Evolutionary conservation across 2,113 vertebrate genomes (phyloP).

Genomic region (Macaca nemestrina): DNA sequence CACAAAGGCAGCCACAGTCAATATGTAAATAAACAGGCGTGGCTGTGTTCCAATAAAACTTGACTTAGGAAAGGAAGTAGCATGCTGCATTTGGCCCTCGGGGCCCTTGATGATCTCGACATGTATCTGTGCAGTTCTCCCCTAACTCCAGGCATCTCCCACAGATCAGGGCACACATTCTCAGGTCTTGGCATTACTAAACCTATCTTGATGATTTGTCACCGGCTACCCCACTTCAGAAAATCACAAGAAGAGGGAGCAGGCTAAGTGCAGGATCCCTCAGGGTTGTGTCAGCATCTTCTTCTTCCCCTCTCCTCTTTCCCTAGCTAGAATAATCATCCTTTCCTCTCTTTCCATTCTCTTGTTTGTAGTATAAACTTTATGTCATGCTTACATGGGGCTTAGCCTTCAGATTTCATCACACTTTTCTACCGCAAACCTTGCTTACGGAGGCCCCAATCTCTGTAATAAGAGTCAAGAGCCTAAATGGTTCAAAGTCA

Average conservation of each 20-base stretch:
- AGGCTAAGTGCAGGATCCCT: neutral
- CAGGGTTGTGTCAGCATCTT: neutral
- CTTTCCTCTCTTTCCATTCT: neutral
- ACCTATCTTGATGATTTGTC: neutral
- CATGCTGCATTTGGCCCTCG: neutral
- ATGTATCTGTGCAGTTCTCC: neutral
- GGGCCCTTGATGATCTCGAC: neutral
- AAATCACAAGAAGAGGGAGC: neutral
- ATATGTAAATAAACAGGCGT: neutral
- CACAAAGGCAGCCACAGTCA: neutral
- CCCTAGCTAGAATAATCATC: neutral
- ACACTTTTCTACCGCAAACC: neutral
- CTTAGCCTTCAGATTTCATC: neutral
- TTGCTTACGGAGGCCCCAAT: neutral
- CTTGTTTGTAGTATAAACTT: neutral
- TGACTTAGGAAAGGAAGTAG: neutral
- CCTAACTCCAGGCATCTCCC: neutral
- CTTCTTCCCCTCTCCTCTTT: neutral
- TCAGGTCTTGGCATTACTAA: neutral
- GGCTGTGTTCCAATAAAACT: neutral
- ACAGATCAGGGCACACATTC: neutral
- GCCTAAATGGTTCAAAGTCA: neutral
- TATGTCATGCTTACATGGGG: no score
- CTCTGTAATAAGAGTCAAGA: neutral
- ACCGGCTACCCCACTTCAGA: neutral